phyloP scores from a whole-genome alignment of 2,797 vertebrate species.

The Bucorvus abyssinicus region DNA sequence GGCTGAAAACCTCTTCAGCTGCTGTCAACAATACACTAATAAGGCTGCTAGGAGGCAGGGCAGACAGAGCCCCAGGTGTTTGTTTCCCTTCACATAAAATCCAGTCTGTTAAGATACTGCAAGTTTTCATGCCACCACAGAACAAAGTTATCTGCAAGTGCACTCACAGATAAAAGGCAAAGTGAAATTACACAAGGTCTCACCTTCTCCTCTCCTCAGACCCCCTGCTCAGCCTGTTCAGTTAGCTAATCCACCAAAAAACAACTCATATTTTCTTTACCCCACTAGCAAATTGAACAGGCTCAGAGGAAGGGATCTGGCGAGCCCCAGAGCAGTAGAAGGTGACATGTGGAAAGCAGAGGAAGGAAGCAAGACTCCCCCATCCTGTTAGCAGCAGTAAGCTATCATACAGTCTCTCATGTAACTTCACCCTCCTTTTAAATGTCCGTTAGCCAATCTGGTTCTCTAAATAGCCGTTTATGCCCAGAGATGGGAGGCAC shows the following conservation, averaged over 20 bases:
- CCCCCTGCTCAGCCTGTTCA: neutral
- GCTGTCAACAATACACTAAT: neutral
- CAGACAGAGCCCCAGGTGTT: neutral
- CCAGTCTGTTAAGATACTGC: neutral
- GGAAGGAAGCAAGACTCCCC: neutral
- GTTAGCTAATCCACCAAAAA: neutral
- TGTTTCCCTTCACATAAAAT: neutral
- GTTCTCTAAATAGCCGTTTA: neutral
- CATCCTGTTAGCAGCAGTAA: neutral
- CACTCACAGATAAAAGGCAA: neutral
- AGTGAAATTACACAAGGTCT: neutral
- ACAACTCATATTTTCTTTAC: neutral
- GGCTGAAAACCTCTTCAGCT: neutral
- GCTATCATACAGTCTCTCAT: neutral
- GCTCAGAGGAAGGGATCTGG: neutral
- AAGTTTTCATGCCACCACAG: rapidly evolving
- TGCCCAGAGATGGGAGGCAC: neutral
- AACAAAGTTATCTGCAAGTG: neutral
- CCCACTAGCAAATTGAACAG: neutral
- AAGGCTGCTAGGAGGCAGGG: neutral
- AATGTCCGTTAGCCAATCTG: neutral
- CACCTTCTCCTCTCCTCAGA: neutral
- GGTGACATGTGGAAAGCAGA: neutral
- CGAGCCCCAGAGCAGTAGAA: neutral
- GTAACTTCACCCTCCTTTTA: neutral